These are phyloP conservation scores for Hoplostethus atlanticus DNA, from an alignment of 2,797 vertebrate genomes.

Conservation along the genomic window DNA sequence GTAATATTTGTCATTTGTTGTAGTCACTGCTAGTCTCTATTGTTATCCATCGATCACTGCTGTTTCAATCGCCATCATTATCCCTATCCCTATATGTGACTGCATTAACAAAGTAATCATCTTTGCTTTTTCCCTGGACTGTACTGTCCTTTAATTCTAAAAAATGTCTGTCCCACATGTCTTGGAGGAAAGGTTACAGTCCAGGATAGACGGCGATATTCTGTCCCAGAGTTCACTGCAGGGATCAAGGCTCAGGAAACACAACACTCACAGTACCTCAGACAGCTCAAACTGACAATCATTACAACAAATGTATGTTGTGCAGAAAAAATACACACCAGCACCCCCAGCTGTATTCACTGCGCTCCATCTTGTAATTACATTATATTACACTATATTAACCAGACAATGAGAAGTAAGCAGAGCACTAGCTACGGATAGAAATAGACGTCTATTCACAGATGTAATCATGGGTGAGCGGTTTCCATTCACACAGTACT, in stretches of 20 bases:
- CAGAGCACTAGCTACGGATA: conserved; percentile 15
- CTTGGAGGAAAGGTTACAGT: conserved; percentile 14
- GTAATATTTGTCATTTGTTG: no score
- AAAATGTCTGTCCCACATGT: background rate
- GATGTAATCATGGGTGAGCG: conserved; percentile 14
- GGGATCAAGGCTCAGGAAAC: conserved; percentile 40
- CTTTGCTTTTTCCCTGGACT: no score
- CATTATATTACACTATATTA: conserved; percentile 43
- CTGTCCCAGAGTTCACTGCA: conserved; percentile 30
- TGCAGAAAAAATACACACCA: conserved; percentile 12
- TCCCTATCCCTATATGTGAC: no score
- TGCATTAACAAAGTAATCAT: no score
- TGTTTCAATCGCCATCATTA: no score
- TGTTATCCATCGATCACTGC: no score
- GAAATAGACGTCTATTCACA: conserved; percentile 7
- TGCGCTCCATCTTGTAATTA: conserved; percentile 24
- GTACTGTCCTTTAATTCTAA: no score
- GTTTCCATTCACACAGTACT: conserved; percentile 31
- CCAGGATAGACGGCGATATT: conserved; percentile 8
- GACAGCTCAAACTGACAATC: conserved; percentile 42
- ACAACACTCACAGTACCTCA: conserved; percentile 31
- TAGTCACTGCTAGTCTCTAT: no score
- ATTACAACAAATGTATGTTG: conserved; percentile 28
- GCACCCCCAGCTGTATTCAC: background rate
- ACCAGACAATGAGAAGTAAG: conserved; percentile 26